Evolutionary conservation across 2,113 vertebrate genomes (phyloP).

Genomic region (Seriola rivoliana): DNA sequence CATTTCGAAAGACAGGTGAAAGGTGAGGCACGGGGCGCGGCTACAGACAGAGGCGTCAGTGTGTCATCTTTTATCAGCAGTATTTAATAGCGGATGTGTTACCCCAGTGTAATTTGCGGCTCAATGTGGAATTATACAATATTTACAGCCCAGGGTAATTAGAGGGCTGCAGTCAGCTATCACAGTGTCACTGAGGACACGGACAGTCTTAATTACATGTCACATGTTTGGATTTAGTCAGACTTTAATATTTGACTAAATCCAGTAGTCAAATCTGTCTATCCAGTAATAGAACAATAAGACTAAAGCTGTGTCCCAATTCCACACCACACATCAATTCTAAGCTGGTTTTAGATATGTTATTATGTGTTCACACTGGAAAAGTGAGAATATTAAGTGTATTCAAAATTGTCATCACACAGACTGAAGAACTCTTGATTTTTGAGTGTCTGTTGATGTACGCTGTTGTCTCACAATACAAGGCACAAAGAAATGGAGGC

Average conservation of each 20-base stretch:
- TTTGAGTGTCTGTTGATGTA: slow-evolving; percentile 17
- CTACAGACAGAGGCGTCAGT: slow-evolving; percentile 52
- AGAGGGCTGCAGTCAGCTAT: slow-evolving; percentile 54
- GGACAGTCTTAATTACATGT: slow-evolving; percentile 60
- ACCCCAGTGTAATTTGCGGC: slow-evolving; percentile 56
- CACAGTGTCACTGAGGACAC: slow-evolving; percentile 48
- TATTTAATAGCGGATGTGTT: slow-evolving; percentile 58
- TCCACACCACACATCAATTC: neutral
- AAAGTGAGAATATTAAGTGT: neutral
- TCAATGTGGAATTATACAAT: slow-evolving; percentile 68
- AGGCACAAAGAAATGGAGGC: slow-evolving; percentile 30
- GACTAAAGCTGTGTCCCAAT: slow-evolving; percentile 9
- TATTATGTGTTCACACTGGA: neutral
- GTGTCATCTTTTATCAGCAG: slow-evolving; percentile 66
- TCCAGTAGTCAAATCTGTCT: neutral
- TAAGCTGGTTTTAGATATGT: slow-evolving; percentile 1
- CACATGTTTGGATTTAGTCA: slow-evolving; percentile 50
- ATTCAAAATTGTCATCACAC: neutral
- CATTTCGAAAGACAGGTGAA: slow-evolving; percentile 67
- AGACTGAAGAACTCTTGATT: slow-evolving; percentile 8
- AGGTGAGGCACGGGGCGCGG: slow-evolving; percentile 54
- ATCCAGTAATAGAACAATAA: neutral
- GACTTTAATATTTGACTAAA: slow-evolving; percentile 21
- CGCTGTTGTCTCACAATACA: slow-evolving; percentile 18
- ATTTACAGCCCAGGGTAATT: slow-evolving; percentile 75